Conservation (phyloP, 2,888 invertebrate species). For the Melanchra persicariae region DNA sequence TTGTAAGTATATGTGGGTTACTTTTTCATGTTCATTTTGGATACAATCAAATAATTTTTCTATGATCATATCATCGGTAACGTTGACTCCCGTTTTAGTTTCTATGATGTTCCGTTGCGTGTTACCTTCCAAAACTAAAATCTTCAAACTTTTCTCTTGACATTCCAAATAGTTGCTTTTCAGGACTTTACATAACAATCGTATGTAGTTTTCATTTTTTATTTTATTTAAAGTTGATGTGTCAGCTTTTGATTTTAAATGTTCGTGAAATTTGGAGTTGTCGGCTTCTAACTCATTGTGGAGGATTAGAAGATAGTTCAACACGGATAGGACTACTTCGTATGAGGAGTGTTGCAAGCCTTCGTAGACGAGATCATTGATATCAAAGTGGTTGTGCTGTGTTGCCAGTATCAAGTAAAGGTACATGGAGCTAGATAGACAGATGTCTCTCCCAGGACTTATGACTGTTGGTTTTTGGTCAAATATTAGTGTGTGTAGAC, state of each 20-base stretch:
- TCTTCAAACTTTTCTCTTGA: conserved; percentile 78
- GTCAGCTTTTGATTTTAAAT: conserved; percentile 66
- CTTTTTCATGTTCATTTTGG: conserved; percentile 77
- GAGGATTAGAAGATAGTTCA: conserved; percentile 65
- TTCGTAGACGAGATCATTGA: conserved; percentile 26
- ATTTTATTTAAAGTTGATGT: conserved; percentile 60
- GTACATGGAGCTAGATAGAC: conserved; percentile 71
- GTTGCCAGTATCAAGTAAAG: conserved; percentile 52
- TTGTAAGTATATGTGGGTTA: conserved; percentile 80
- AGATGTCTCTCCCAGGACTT: conserved; percentile 75
- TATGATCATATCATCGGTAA: conserved; percentile 66
- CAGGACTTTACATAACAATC: conserved; percentile 70
- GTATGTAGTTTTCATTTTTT: conserved; percentile 64
- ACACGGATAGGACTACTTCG: conserved; percentile 56
- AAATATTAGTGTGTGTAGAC: conserved; percentile 71
- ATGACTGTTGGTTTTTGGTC: conserved; percentile 42
- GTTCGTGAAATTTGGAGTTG: conserved; percentile 70
- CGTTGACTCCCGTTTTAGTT: conserved; percentile 49
- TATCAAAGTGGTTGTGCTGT: neutral
- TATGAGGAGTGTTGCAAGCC: conserved; percentile 57
- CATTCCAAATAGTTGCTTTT: conserved; percentile 78
- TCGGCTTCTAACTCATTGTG: conserved; percentile 68
- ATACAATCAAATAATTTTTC: conserved; percentile 72
- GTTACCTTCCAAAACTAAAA: conserved; percentile 74
- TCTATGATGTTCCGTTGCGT: conserved; percentile 74